phyloP scores from a whole-genome alignment of 1,140 invertebrate species.

The Eufriesea mexicana region DNA sequence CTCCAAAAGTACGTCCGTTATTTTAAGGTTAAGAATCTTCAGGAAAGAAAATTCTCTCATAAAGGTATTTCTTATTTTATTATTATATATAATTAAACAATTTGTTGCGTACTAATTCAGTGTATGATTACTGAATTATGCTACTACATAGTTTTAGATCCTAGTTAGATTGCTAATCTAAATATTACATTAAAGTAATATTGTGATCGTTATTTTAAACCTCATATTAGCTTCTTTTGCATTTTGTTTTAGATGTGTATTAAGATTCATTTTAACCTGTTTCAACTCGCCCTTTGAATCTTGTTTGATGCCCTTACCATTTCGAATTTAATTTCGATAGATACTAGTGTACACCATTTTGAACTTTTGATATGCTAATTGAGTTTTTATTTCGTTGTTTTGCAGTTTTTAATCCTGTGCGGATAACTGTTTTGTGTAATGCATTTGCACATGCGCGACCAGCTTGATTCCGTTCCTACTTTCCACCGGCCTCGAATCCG shows the following conservation, averaged over 20 bases:
- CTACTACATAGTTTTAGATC: too few relatives aligned
- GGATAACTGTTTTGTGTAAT: neutral
- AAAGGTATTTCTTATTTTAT: neutral
- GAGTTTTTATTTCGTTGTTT: too few relatives aligned
- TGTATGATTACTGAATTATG: too few relatives aligned
- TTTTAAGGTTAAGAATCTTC: neutral
- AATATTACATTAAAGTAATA: too few relatives aligned
- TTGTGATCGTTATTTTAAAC: neutral
- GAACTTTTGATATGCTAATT: neutral
- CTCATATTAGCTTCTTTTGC: neutral
- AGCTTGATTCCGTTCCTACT: constrained; percentile 33
- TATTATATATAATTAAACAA: neutral
- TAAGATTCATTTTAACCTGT: neutral
- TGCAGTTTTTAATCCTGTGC: neutral
- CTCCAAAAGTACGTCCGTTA: neutral
- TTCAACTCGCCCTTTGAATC: too few relatives aligned
- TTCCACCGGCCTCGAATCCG: constrained; percentile 31
- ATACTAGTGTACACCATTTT: too few relatives aligned
- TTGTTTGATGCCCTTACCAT: neutral
- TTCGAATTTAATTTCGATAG: neutral
- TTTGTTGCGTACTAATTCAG: too few relatives aligned
- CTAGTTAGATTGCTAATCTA: too few relatives aligned
- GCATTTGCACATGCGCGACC: neutral
- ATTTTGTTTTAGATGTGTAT: neutral
- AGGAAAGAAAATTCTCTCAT: neutral